Percentiles rank a stretch among this genome's conserved stretches.
Conservation (phyloP, 2,113 vertebrate species). For the Balaeniceps rex region DNA sequence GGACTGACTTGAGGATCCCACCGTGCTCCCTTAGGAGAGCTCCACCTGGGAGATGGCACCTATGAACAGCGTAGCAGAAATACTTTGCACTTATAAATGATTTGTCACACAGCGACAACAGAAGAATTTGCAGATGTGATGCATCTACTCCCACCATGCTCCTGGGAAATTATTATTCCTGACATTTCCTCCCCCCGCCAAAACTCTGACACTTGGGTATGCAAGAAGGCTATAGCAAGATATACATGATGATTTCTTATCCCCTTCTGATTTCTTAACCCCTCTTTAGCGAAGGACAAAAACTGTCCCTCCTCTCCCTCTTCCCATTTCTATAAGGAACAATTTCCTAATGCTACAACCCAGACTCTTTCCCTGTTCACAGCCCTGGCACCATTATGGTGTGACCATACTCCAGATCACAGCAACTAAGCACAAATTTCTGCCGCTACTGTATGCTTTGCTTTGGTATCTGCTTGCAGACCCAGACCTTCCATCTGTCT, state of each 20-base stretch:
- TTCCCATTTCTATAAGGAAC: neutral
- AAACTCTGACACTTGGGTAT: neutral
- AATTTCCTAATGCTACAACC: neutral
- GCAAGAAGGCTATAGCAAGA: neutral
- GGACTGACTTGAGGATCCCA: neutral
- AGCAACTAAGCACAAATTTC: neutral
- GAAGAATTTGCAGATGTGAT: neutral
- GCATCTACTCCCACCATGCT: neutral
- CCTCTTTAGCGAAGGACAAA: neutral
- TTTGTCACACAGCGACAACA: neutral
- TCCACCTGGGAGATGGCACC: neutral
- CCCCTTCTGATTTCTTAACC: neutral
- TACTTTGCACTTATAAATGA: neutral
- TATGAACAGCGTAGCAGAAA: neutral
- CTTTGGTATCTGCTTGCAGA: neutral
- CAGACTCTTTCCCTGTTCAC: neutral
- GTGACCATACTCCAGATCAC: neutral
- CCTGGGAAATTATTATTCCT: neutral
- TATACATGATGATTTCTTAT: neutral
- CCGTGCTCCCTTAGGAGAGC: neutral
- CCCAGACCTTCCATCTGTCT: neutral
- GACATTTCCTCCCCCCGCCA: neutral
- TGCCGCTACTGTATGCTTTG: neutral
- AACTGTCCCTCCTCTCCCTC: neutral
- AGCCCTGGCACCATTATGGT: neutral